These are phyloP conservation scores for Columba janthina DNA, from an alignment of 2,113 vertebrate genomes.

Conservation along the genomic window DNA sequence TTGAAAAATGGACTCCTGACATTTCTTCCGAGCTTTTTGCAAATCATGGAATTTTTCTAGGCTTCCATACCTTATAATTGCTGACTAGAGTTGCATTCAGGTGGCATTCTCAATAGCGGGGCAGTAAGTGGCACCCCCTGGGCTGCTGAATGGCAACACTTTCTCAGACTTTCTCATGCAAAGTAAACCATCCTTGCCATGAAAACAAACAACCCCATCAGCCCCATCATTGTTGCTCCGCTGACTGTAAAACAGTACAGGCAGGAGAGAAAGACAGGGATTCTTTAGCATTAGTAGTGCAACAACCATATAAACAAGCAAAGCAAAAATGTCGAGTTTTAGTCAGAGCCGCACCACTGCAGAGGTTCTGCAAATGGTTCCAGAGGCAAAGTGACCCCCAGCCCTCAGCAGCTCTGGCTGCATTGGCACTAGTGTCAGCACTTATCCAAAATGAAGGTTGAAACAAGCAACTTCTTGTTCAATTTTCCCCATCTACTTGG, in stretches of 20 bases:
- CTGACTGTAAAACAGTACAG: rapidly evolving
- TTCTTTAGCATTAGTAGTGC: neutral
- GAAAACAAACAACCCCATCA: neutral
- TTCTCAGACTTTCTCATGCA: neutral
- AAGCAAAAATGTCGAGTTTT: neutral
- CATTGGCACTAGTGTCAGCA: neutral
- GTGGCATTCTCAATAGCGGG: neutral
- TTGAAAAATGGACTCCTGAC: neutral
- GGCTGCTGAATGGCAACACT: neutral
- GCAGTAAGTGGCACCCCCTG: neutral
- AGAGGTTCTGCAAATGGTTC: neutral
- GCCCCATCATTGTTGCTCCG: neutral
- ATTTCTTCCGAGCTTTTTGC: neutral
- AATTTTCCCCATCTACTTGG: neutral
- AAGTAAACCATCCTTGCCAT: neutral
- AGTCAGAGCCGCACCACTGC: neutral
- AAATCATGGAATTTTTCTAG: neutral
- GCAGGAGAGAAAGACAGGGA: neutral
- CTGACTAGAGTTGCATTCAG: neutral
- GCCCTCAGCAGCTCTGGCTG: neutral
- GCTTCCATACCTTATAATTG: neutral
- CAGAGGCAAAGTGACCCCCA: neutral
- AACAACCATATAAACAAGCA: neutral
- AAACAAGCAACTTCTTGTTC: neutral
- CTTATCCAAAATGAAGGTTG: neutral